Base-by-base conservation (phyloP, 1,140 invertebrate species). In the Apis florea region DNA sequence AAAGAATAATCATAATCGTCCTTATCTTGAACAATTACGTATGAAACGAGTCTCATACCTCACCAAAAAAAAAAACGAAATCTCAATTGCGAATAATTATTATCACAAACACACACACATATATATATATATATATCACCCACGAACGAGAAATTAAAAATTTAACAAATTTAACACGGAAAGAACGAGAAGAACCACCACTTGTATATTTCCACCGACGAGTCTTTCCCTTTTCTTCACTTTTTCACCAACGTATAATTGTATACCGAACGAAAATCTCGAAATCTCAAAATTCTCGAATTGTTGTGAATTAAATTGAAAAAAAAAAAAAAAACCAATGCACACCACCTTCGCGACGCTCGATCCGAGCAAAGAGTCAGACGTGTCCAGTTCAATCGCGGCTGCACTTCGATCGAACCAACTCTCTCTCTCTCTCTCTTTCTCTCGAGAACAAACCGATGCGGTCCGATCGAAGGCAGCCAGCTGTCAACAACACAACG, bases 271-370 rank as follows among this genome's bases (percentile, higher is more conserved):
- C 31, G 31, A 31, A 2, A 40, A 40, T 40, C 4, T 40, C 31
- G 4, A 40, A 40, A 40, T 40, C 31, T 6, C 31, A 40, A 40
- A 40, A 40, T 40, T 40, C 31, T 40, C 31, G 31, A 40, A 40
- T 31, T 31, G 10, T 51, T 51, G 51, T 11, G 4, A 80, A 83
- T 69, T 82, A 79, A 21, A 15, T 1, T 9, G 0, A 6, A 15
- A 40, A 59, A 26, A 61, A 47, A 8, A 0, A 49, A 17, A 47
- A 19, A 26, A 49, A 17, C n/a, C 11, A 40, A 69, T 31, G 31
- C 82, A 79, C 87, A 91, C 91, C 90, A 93, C 88, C 90, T 90
- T 90, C 89, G 82, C 86, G 76, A 74, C 64, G 51, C 47, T 87
- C 84, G 71, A 13, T 56, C 13, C 49, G 3, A 56, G 47, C 58